A percentile compares a stretch with the other conserved stretches of the same genome.
Evolutionary conservation across 2,888 invertebrate genomes (phyloP).

Genomic region (Agrochola litura): DNA sequence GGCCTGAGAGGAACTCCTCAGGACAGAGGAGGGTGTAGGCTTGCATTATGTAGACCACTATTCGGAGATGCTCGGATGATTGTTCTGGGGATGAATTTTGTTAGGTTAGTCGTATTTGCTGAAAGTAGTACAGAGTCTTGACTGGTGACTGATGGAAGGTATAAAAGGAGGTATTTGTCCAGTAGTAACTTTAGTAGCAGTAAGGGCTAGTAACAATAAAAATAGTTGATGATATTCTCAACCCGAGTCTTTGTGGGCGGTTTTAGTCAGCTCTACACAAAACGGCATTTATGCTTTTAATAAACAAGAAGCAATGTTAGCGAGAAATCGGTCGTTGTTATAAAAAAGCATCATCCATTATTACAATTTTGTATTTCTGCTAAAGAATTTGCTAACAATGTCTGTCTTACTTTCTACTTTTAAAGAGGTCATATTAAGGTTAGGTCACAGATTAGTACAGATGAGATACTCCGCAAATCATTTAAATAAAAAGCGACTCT

Average conservation of each 20-base stretch:
- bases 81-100: conserved; percentile 91
- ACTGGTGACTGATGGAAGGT: too few species aligned
- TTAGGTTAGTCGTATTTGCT: neutral
- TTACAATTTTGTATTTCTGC: too few species aligned
- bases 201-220: too few species aligned
- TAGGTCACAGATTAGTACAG: too few species aligned
- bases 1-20: conserved; percentile 93
- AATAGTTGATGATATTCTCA: neutral
- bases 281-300: neutral
- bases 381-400: too few species aligned
- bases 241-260: neutral
- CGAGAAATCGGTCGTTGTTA: neutral
- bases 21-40: conserved; percentile 95
- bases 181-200: neutral
- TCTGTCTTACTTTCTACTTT: too few species aligned
- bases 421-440: too few species aligned
- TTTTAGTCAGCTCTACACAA: neutral
- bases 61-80: conserved; percentile 95
- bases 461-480: too few species aligned
- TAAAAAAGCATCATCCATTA: too few species aligned
- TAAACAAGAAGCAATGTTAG: neutral
- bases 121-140: too few species aligned
- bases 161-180: neutral
- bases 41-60: conserved; percentile 95
- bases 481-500: too few species aligned